Conservation (phyloP, 2,888 invertebrate genomes). For the Drosophila atroscutellata region DNA sequence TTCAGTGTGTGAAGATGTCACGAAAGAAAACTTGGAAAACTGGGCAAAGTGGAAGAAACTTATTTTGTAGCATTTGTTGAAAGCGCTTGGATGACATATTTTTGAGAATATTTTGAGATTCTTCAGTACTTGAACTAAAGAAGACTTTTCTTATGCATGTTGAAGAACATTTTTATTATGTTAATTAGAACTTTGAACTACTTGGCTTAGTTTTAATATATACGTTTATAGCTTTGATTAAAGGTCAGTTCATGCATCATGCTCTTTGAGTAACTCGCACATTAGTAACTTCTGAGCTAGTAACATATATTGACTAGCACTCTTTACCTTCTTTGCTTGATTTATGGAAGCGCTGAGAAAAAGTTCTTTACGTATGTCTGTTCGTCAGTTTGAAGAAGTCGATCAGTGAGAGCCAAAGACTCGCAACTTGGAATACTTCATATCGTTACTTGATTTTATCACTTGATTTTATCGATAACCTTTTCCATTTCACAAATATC, state of each 20-base stretch:
- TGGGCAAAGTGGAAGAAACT: neutral
- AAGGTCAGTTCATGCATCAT: neutral
- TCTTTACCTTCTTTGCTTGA: conserved; percentile 4
- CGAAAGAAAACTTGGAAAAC: conserved; percentile 21
- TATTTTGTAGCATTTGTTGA: conserved; percentile 11
- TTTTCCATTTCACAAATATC: neutral
- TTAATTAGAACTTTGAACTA: conserved; percentile 1
- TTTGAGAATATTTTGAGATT: neutral
- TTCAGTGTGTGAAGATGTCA: conserved; percentile 48
- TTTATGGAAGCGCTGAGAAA: conserved; percentile 18
- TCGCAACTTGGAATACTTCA: neutral
- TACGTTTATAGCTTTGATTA: neutral
- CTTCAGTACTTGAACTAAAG: neutral
- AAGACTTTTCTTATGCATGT: neutral
- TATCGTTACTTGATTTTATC: neutral
- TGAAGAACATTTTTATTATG: neutral
- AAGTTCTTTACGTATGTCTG: conserved; percentile 5
- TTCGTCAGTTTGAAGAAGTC: too few relatives aligned
- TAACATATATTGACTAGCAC: neutral
- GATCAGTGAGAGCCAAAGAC: neutral
- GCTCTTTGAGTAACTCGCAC: neutral
- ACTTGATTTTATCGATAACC: neutral
- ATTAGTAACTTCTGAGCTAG: neutral
- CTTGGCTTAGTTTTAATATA: neutral
- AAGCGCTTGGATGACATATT: neutral